Evolutionary conservation across 2,113 vertebrate genomes (phyloP), one percentile per base, ranked within the genome.

Genomic region (Chloropsis hardwickii): DNA sequence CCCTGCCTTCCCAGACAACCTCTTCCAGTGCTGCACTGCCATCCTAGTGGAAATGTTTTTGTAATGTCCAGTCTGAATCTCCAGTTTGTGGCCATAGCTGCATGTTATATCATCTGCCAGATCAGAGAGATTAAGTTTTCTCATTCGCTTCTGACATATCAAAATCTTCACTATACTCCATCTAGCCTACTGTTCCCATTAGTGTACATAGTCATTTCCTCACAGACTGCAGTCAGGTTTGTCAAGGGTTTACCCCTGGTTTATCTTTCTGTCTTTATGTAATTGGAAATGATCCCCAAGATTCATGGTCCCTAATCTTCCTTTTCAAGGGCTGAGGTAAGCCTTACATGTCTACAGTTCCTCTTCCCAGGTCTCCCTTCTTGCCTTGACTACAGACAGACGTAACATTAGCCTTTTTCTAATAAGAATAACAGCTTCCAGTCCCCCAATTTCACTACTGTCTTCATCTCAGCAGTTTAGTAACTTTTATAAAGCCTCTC

Each of bases 191-290:
- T 69, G 16, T 56, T 66, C 19, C 54, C 66, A 12, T 64, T 60
- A 20, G 21, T 12, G 47, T 2, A 45, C 28, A 40, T 28, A 65
- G 39, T 21, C 20, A 56, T 72, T 88, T 92, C 60, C 39, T 54
- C 65, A 69, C 33, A 60, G 37, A 23, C 45, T 62, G 39, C 83
- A 66, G 42, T 28, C n/a, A 70, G 14, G 33, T 81, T 62, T 80
- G 28, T 78, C 45, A 62, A 45, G 62, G 79, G 44, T 74, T 82
- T 76, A 45, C 7, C 22, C n/a, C 78, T 51, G 21, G 14, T 81
- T 88, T 88, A 45, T 48, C 10, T 77, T 90, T 80, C 37, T 0
- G 0, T 73, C 31, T 40, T 16, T 37, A 48, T 1, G 1, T 28
- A 48, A 79, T 4, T 57, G 25, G 58, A 88, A 92, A 64, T 69